Evolutionary conservation across 2,797 vertebrate species (phyloP).

Genomic region (Heteromormyrus szaboi): DNA sequence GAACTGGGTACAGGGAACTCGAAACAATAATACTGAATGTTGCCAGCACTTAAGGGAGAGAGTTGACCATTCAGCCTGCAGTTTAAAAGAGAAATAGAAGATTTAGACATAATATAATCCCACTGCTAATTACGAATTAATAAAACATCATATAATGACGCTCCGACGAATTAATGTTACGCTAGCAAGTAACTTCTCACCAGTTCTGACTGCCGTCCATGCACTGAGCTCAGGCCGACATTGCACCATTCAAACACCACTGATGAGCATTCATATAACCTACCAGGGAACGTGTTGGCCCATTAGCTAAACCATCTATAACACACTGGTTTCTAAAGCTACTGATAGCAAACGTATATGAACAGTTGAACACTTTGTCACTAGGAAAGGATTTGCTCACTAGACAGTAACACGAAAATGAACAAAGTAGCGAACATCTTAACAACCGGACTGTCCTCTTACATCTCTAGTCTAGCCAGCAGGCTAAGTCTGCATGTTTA

Average conservation of each 20-base stretch:
- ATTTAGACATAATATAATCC: background rate
- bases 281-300: background rate
- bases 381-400: background rate
- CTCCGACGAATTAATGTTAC: background rate
- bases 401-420: background rate
- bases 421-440: background rate
- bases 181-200: background rate
- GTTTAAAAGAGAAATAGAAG: background rate
- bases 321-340: background rate
- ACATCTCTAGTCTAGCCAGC: background rate
- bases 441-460: background rate
- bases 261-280: background rate
- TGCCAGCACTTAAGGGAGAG: background rate
- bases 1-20: background rate
- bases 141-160: background rate
- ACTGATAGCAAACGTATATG: background rate
- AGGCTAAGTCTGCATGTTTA: background rate
- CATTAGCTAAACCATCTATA: background rate
- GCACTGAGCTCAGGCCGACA: background rate
- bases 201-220: background rate
- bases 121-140: background rate
- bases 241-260: background rate
- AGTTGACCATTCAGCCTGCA: slow-evolving; percentile 10
- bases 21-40: background rate
- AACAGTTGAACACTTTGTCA: background rate